A percentile compares a stretch with the other conserved stretches of the same genome.
phyloP scores from a whole-genome alignment of 2,797 vertebrate species.

The Microcaecilia unicolor region DNA sequence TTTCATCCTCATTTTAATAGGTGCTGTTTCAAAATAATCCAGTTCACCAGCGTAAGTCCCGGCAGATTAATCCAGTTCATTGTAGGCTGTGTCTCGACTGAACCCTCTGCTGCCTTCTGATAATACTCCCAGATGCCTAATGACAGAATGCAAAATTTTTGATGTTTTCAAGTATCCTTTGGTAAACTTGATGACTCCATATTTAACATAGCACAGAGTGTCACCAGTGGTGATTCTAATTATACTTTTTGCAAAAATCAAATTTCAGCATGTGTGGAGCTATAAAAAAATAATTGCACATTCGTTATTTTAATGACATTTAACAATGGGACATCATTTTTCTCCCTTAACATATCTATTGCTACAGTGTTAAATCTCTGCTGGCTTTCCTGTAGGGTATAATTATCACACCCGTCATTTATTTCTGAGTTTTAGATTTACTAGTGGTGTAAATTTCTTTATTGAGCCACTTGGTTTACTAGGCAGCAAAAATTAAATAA shows the following conservation, averaged over 20 bases:
- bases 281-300: constrained; percentile 13
- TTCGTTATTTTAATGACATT: constrained; percentile 27
- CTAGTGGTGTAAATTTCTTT: constrained; percentile 5
- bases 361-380: background rate
- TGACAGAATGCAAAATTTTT: background rate
- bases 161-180: constrained; percentile 1
- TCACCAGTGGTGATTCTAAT: constrained; percentile 16
- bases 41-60: background rate
- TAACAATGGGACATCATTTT: constrained; percentile 6
- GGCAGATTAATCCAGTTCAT: background rate
- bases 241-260: constrained; percentile 11
- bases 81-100: fast-evolving
- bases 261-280: constrained; percentile 1
- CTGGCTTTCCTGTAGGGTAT: background rate
- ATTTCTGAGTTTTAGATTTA: constrained; percentile 1
- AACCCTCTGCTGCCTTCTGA: background rate
- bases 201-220: constrained; percentile 12
- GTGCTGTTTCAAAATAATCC: background rate
- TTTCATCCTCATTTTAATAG: no score
- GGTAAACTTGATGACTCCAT: constrained; percentile 20
- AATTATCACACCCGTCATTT: constrained; percentile 7
- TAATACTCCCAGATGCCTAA: background rate
- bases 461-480: background rate
- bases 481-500: background rate
- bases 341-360: background rate